These are phyloP conservation scores for Glossophaga mutica DNA, from an alignment of 2,797 vertebrate genomes.

Conservation along the genomic window DNA sequence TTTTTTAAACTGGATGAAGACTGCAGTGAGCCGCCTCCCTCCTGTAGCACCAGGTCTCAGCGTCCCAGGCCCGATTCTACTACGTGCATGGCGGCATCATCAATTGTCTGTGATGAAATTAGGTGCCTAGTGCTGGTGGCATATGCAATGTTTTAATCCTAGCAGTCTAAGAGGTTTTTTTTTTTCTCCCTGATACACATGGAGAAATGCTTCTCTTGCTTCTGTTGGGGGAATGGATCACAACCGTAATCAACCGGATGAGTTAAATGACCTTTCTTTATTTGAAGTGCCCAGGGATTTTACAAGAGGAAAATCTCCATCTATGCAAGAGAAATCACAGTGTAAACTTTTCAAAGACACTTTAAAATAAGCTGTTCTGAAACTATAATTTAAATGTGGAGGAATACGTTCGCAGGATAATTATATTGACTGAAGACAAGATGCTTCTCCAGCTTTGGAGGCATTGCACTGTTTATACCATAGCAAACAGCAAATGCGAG, in stretches of 20 bases:
- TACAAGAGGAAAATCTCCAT: slow-evolving; percentile 31
- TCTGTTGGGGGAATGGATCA: slow-evolving; percentile 34
- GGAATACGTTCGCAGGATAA: background rate
- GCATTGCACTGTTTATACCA: background rate
- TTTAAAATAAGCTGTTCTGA: slow-evolving; percentile 43
- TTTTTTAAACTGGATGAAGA: slow-evolving; percentile 66
- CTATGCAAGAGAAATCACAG: slow-evolving; percentile 35
- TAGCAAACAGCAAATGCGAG: background rate
- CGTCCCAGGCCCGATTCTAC: slow-evolving; percentile 8
- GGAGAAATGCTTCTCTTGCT: slow-evolving; percentile 49
- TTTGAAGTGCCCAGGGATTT: slow-evolving; percentile 67
- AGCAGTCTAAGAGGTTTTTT: slow-evolving; percentile 29
- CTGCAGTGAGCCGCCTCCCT: slow-evolving; percentile 21
- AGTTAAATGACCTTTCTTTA: slow-evolving; percentile 59
- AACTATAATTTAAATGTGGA: slow-evolving; percentile 16
- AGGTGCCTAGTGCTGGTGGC: slow-evolving; percentile 2
- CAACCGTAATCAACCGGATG: slow-evolving; percentile 55
- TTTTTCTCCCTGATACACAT: background rate
- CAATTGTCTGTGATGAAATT: slow-evolving; percentile 65
- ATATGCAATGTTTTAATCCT: slow-evolving; percentile 58
- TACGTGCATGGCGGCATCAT: background rate
- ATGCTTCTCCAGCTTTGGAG: background rate
- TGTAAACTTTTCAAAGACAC: slow-evolving; percentile 51
- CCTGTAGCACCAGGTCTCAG: background rate
- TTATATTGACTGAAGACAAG: background rate